Evolutionary conservation across 2,888 invertebrate genomes (phyloP).

Genomic region (Erynnis tages): DNA sequence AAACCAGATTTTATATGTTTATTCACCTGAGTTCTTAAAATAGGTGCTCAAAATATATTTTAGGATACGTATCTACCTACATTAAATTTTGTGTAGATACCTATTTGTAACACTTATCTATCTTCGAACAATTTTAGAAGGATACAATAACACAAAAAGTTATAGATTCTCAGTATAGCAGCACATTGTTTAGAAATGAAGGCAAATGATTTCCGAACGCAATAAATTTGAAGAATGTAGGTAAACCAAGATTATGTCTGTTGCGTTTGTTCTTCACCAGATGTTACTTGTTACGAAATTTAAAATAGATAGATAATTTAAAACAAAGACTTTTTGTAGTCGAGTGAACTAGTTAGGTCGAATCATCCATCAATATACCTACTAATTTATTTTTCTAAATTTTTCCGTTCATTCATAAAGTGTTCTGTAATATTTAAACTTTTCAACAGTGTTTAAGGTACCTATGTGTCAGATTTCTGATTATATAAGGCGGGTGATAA

Average conservation of each 20-base stretch:
- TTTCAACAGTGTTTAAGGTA: not conserved
- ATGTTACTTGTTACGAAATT: conserved; percentile 56
- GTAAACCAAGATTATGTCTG: conserved; percentile 52
- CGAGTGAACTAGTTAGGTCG: not conserved
- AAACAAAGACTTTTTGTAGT: conserved; percentile 12
- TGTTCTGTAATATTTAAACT: not conserved
- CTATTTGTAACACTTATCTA: no score
- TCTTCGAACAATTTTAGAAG: not conserved
- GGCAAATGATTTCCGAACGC: conserved; percentile 62
- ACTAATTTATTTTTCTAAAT: conserved; percentile 9
- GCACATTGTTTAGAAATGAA: conserved; percentile 44
- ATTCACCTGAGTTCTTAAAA: conserved; percentile 43
- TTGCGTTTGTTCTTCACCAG: conserved; percentile 54
- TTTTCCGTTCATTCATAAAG: conserved; percentile 7
- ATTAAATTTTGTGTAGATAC: no score
- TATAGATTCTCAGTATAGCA: conserved; percentile 6
- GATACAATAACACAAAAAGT: conserved; percentile 5
- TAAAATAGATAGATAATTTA: conserved; percentile 41
- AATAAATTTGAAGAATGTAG: conserved; percentile 59
- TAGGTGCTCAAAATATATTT: not conserved
- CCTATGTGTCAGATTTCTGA: conserved; percentile 26
- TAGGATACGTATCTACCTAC: not conserved
- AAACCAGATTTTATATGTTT: conserved; percentile 49
- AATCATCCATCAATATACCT: not conserved
- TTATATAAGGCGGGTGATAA: conserved; percentile 48